Evolutionary conservation across 1,140 invertebrate species (phyloP).

Genomic region (Rhysida immarginata): DNA sequence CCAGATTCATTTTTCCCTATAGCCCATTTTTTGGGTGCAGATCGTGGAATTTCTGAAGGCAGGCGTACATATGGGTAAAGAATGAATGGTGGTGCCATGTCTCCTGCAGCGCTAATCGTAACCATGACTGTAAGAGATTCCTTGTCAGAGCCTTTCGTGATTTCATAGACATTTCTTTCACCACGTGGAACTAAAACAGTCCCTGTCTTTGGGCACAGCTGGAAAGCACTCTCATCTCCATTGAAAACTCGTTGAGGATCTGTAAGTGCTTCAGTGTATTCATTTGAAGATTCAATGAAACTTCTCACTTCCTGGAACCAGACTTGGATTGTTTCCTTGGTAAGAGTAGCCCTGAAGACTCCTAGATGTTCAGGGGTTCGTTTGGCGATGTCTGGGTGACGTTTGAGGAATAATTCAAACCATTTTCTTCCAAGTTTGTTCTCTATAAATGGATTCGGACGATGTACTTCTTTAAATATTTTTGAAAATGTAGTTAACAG

Average conservation of each 20-base stretch:
- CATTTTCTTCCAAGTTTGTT: background rate
- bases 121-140: background rate
- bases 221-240: background rate
- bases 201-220: background rate
- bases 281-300: no score
- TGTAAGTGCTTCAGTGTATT: background rate
- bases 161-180: background rate
- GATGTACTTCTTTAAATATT: background rate
- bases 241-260: background rate
- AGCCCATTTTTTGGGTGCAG: background rate
- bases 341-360: background rate
- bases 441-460: background rate
- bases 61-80: constrained; percentile 27
- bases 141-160: constrained; percentile 1
- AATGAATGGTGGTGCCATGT: constrained; percentile 20
- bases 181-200: background rate
- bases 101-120: constrained; percentile 14
- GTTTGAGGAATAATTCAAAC: background rate
- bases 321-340: background rate
- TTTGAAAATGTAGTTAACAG: background rate
- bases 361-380: background rate
- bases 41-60: constrained; percentile 1
- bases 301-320: no score
- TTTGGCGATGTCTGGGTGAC: background rate
- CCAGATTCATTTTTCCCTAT: background rate